Evolutionary conservation across 2,113 vertebrate genomes (phyloP), one percentile per base, ranked within the genome.

Genomic region (Calyptomena viridis): DNA sequence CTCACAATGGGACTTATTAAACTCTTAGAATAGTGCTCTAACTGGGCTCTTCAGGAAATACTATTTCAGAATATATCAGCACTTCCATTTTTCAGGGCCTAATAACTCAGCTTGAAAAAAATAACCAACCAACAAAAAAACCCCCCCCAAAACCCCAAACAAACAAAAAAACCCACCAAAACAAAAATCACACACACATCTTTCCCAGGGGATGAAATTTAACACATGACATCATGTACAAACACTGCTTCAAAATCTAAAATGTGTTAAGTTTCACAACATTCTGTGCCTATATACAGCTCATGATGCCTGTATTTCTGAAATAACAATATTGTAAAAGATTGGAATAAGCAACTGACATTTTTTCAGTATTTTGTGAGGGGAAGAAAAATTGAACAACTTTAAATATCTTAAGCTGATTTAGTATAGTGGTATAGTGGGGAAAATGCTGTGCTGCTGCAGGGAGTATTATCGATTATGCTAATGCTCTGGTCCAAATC

Each of bases 1-100:
- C 80, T 89, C 90, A 94, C 87, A 93, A 58, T 72, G 92, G 88
- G 79, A 76, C 59, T 92, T 97, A 93, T 82, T 93, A 95, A 85
- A 72, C 73, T 93, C 82, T 52, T 69, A 84, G 83, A 90, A 53
- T 91, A 95, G 74, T 95, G 85, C 50, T 94, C 60, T 84, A 94
- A 69, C 42, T 55, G 49, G 55, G 55, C 33, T 75, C n/a, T 95
- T 97, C 84, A 95, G 95, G 92, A 96, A 97, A 95, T 62, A 73
- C 76, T 84, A 81, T 72, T 96, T 95, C 94, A 95, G 76, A 96
- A 89, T 94, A 39, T 82, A 94, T 97, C 94, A 95, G 78, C 73
- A 84, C 59, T 92, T 89, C 59, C 84, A 97, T 95, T 96, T 97
- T 95, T 96, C 86, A 96, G 31, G 53, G 42, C 46, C 50, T 91